Base-by-base conservation (phyloP, 1,140 invertebrate genomes). In the Calliopsis andreniformis region DNA sequence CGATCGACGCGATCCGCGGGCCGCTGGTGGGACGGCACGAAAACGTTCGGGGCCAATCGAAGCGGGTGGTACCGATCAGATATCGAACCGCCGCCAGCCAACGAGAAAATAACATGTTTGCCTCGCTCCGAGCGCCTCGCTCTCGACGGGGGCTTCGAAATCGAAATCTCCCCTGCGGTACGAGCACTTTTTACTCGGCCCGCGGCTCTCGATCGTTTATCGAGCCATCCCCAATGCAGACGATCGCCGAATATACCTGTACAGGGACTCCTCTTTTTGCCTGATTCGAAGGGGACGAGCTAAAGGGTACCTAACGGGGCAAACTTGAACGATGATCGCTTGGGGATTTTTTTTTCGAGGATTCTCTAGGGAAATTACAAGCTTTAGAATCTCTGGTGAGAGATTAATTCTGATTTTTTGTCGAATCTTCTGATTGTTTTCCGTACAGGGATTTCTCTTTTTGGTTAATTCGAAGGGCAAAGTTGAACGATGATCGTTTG, bases 51-150 rank as follows among this genome's bases (percentile, higher is more conserved):
- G 61, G 71, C 90, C 89, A 91, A 91, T 87, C 80, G 53, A 79
- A 68, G 39, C 59, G 59, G 71, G 42, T 61, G 76, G 23, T 69
- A 35, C 56, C 80, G 83, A 90, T 90, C 89, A 87, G 84, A 89
- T 90, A 84, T 77, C 80, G 64, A 10, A 28, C 16, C 47, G 23
- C 32, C 32, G 59, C 56, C 42, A 63, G 25, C 73, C 75, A n/a
- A 62, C 73, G 69, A 88, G 81, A 88, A 89, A 88, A 89, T 87
- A 88, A 89, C 84, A 89, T 87, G 88, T 88, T 88, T 88, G 84
- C 78, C 64, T 84, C 76, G 43, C 47, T 69, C 59, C 72, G 78
- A n/a, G 64, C 55, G 55, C 7, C 35, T n/a, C n/a, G n/a, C 68
- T n/a, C 16, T 12, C 35, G 1, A 23, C 49, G 23, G 18, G 47